Percentiles rank a stretch among this genome's conserved stretches.
Conservation (phyloP, 2,113 vertebrate species). For the Pseudopodoces humilis region DNA sequence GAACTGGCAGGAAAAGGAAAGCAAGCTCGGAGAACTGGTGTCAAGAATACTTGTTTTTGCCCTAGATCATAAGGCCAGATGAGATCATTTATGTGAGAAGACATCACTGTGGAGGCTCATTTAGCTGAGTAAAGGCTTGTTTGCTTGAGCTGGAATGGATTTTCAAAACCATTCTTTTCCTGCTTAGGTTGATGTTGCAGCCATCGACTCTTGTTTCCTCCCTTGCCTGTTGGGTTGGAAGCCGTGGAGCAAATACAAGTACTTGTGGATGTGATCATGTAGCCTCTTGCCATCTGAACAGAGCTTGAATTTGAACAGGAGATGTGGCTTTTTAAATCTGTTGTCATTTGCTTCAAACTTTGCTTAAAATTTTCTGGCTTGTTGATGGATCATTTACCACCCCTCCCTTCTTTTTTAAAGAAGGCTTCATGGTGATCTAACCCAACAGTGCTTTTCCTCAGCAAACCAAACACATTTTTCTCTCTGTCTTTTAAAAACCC, state of each 20-base stretch:
- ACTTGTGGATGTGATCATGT: neutral
- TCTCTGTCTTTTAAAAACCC: neutral
- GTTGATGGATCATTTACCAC: neutral
- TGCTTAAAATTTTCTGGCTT: neutral
- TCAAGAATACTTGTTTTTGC: neutral
- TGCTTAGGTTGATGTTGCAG: neutral
- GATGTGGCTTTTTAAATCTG: neutral
- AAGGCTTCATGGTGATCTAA: neutral
- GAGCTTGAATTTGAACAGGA: too few relatives aligned
- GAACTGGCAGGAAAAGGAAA: neutral
- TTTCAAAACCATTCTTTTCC: neutral
- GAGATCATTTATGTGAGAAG: neutral
- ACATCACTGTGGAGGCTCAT: neutral
- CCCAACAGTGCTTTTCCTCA: neutral
- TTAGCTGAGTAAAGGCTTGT: neutral
- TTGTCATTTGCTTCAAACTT: neutral
- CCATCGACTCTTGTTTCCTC: neutral
- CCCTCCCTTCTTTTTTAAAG: neutral
- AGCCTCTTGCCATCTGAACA: neutral
- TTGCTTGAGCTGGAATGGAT: neutral
- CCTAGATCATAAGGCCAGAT: neutral
- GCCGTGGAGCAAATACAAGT: fast-evolving
- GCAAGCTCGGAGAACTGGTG: neutral
- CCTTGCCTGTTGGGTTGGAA: neutral
- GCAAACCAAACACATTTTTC: neutral